phyloP scores from a whole-genome alignment of 2,888 invertebrate genomes.

The Thecophora atra region DNA sequence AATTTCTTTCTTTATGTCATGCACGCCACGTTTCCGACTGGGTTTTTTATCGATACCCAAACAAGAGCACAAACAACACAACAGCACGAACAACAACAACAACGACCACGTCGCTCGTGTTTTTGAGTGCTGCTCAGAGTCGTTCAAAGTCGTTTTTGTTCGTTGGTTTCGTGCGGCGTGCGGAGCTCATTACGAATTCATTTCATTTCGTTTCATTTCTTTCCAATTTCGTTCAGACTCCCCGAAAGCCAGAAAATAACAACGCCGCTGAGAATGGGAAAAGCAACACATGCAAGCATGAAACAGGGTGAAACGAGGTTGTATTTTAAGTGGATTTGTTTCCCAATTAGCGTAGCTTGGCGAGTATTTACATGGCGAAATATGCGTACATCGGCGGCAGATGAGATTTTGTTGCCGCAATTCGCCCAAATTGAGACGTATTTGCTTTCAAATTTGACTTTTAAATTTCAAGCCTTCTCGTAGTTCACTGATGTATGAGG shows the following conservation, averaged over 20 bases:
- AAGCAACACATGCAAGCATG: slow-evolving; percentile 21
- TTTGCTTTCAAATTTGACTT: slow-evolving; percentile 9
- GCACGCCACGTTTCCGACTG: slow-evolving; percentile 8
- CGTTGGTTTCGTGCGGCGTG: slow-evolving; percentile 18
- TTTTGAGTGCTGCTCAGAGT: too few relatives aligned
- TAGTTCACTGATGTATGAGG: too few relatives aligned
- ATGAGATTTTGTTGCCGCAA: not conserved
- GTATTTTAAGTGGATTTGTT: slow-evolving; percentile 30
- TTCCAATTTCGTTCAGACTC: slow-evolving; percentile 23
- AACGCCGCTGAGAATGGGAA: slow-evolving; percentile 13
- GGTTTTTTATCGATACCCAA: slow-evolving; percentile 6
- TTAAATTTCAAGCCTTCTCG: not conserved
- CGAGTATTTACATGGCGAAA: not conserved
- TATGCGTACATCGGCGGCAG: not conserved
- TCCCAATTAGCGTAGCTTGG: slow-evolving; percentile 28
- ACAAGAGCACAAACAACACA: slow-evolving; percentile 2
- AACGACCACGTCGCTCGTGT: slow-evolving; percentile 3
- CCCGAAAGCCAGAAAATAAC: slow-evolving; percentile 18
- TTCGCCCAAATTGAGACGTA: slow-evolving; percentile 7
- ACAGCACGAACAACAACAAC: slow-evolving; percentile 1
- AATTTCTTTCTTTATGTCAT: too few relatives aligned
- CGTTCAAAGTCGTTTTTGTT: slow-evolving; percentile 19
- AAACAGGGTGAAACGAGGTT: slow-evolving; percentile 16
- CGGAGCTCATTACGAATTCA: slow-evolving; percentile 36
- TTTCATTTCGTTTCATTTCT: slow-evolving; percentile 32